phyloP scores from a whole-genome alignment of 2,888 invertebrate species.

The Nematopogon swammerdamellus region DNA sequence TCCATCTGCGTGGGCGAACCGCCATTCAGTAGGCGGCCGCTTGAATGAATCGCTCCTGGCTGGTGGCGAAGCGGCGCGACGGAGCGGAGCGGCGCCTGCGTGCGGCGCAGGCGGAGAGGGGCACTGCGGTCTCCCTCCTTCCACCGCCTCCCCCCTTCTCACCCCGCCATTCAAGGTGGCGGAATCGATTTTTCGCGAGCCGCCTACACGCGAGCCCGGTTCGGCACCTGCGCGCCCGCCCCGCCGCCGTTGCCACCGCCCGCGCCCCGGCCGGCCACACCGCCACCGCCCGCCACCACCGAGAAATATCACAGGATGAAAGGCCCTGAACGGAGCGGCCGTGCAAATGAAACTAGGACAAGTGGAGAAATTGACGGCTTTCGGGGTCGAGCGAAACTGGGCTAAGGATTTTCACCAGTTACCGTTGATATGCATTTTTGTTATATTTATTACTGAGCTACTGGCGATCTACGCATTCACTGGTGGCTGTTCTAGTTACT shows the following conservation, averaged over 20 bases:
- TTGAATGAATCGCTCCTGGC: neutral
- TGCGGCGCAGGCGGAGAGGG: neutral
- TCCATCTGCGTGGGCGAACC: neutral
- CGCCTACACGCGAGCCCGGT: neutral
- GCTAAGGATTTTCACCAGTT: too few species aligned
- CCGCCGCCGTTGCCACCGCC: neutral
- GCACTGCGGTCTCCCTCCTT: neutral
- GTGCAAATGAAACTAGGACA: too few species aligned
- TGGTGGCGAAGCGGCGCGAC: neutral
- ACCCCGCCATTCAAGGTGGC: neutral
- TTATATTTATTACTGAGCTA: too few species aligned
- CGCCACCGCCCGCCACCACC: too few species aligned
- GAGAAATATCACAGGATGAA: too few species aligned
- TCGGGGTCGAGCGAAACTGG: too few species aligned
- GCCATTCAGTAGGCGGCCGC: neutral
- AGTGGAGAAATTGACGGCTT: too few species aligned
- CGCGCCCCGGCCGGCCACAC: neutral
- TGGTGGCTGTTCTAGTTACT: too few species aligned
- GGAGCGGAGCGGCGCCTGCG: neutral
- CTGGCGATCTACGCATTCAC: too few species aligned
- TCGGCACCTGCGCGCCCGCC: neutral
- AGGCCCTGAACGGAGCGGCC: too few species aligned
- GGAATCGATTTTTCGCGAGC: neutral
- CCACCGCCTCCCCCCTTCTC: neutral
- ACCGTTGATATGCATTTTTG: too few species aligned